A percentile compares a stretch with the other conserved stretches of the same genome.
These are phyloP conservation scores for Protodeltote pygarga DNA, from an alignment of 2,888 invertebrate species.

Conservation along the genomic window DNA sequence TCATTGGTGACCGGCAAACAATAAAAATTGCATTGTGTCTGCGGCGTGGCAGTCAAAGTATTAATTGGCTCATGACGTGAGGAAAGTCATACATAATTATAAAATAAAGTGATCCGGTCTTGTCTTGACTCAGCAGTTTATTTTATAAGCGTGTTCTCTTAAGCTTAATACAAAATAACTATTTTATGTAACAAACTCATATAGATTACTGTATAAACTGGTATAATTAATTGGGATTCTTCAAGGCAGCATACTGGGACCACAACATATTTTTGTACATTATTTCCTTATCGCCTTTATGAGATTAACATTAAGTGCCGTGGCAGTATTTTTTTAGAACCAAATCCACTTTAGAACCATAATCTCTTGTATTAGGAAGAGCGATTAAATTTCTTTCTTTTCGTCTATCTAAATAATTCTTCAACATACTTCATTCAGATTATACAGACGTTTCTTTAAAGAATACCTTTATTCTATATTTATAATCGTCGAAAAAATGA, in stretches of 20 bases:
- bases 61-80: constrained; percentile 23
- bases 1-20: no score
- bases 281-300: constrained; percentile 3
- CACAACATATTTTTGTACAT: constrained; percentile 5
- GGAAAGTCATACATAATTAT: constrained; percentile 41
- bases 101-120: constrained; percentile 32
- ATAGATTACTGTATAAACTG: no score
- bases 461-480: constrained; percentile 40
- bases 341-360: background rate
- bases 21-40: no score
- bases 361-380: constrained; percentile 13
- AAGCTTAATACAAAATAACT: no score
- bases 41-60: no score
- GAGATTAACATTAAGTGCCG: background rate
- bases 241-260: constrained; percentile 39
- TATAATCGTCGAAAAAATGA: constrained; percentile 48
- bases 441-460: constrained; percentile 25
- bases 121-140: constrained; percentile 35
- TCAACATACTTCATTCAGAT: constrained; percentile 27
- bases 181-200: no score
- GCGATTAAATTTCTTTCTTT: constrained; percentile 12
- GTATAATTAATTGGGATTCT: constrained; percentile 22
- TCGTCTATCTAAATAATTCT: constrained; percentile 15
- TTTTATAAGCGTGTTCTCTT: constrained; percentile 27
- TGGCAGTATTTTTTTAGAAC: background rate